These are phyloP conservation scores for Oeneis ivallda DNA, from an alignment of 2,888 invertebrate species.

Conservation along the genomic window DNA sequence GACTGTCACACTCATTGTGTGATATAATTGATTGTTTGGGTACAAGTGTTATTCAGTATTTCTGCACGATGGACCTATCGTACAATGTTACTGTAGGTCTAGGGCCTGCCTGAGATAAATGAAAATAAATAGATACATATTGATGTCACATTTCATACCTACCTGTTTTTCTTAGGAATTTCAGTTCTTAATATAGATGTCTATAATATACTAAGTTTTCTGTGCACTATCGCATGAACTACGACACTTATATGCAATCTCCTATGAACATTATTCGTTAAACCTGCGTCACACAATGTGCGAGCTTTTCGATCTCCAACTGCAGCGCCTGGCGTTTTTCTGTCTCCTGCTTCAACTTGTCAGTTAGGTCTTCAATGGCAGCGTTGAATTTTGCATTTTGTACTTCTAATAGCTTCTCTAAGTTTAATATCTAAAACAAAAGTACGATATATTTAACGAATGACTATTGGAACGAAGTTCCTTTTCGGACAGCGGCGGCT, in stretches of 20 bases:
- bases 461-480: too few species aligned
- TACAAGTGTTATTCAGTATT: too few species aligned
- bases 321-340: conserved; percentile 85
- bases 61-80: too few species aligned
- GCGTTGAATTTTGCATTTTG: conserved; percentile 81
- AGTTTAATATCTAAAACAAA: conserved; percentile 73
- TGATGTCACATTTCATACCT: not conserved
- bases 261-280: conserved; percentile 50
- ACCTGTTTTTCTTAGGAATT: not conserved
- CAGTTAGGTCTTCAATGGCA: conserved; percentile 84
- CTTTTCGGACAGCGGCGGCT: too few species aligned
- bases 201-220: not conserved
- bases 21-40: too few species aligned
- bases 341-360: conserved; percentile 83
- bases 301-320: conserved; percentile 85
- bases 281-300: conserved; percentile 87
- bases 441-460: not conserved
- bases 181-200: not conserved
- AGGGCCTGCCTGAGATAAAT: not conserved
- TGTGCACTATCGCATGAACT: conserved; percentile 14
- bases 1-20: too few species aligned
- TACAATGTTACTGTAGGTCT: too few species aligned
- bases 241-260: not conserved
- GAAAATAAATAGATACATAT: not conserved
- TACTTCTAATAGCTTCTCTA: conserved; percentile 82